Evolutionary conservation across 2,797 vertebrate genomes (phyloP).

Genomic region (Malacoraja senta): DNA sequence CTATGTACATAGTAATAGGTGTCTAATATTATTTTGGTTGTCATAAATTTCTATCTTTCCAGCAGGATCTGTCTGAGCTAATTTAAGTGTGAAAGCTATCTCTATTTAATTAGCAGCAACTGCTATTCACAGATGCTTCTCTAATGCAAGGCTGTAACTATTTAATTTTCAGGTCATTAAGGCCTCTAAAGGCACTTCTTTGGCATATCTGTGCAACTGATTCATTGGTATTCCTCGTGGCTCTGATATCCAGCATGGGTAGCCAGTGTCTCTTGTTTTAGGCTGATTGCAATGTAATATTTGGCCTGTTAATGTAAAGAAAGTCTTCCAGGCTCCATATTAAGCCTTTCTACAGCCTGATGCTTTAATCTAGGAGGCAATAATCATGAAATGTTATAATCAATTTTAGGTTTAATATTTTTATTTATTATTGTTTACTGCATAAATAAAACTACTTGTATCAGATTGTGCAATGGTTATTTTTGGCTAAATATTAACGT

Average conservation of each 20-base stretch:
- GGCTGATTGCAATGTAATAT: background rate
- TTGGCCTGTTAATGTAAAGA: background rate
- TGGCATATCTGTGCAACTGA: background rate
- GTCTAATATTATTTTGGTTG: background rate
- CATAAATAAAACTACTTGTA: background rate
- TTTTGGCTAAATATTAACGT: background rate
- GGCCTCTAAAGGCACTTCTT: background rate
- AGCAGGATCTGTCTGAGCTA: background rate
- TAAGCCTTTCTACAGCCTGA: background rate
- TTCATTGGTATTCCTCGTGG: constrained; percentile 13
- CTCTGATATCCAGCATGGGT: background rate
- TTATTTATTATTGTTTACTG: background rate
- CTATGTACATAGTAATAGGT: background rate
- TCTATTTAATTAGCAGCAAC: background rate
- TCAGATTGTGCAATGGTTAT: background rate
- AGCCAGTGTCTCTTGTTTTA: background rate
- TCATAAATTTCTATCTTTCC: background rate
- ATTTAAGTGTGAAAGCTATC: background rate
- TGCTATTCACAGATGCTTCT: background rate
- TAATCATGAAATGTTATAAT: background rate
- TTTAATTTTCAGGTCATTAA: constrained; percentile 7
- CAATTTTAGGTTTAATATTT: background rate
- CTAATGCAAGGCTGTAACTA: background rate
- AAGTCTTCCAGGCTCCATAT: background rate
- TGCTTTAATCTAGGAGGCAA: background rate